Conservation (phyloP, 1,140 invertebrate genomes). For the Ericerus pela region DNA sequence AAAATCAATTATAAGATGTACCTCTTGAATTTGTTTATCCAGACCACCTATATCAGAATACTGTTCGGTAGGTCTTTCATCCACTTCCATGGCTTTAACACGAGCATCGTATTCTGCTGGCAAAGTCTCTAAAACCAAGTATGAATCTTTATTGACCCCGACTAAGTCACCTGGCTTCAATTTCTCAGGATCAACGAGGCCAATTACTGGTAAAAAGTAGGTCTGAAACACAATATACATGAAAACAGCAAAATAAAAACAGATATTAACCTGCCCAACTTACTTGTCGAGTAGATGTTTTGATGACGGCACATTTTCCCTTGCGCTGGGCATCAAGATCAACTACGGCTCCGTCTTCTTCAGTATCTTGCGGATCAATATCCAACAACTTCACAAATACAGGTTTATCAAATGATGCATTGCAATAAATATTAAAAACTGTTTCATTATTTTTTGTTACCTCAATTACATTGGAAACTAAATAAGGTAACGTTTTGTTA, state of each 20-base stretch:
- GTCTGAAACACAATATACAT: constrained; percentile 43
- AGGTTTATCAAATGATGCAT: no score
- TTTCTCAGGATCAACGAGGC: constrained; percentile 92
- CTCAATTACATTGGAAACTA: constrained; percentile 99
- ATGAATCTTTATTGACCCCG: constrained; percentile 99
- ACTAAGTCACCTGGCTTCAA: constrained; percentile 95
- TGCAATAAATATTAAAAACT: no score
- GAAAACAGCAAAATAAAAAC: constrained; percentile 2
- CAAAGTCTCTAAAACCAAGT: constrained; percentile 91
- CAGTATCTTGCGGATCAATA: constrained; percentile 90
- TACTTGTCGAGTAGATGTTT: constrained; percentile 89
- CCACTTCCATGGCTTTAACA: constrained; percentile 99
- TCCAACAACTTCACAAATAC: constrained; percentile 54
- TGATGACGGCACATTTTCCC: constrained; percentile 99
- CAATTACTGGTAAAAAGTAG: constrained; percentile 97
- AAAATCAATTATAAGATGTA: constrained; percentile 22
- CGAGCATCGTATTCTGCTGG: constrained; percentile 97
- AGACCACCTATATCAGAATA: constrained; percentile 98
- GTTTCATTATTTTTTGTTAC: no score
- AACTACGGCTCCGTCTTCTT: constrained; percentile 97
- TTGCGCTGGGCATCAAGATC: constrained; percentile 96
- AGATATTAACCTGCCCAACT: constrained; percentile 2
- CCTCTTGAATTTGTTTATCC: constrained; percentile 91
- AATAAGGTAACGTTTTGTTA: constrained; percentile 96
- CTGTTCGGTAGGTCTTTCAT: constrained; percentile 96